These are phyloP conservation scores for Chaetodon trifascialis DNA, from an alignment of 2,113 vertebrate genomes.

Conservation along the genomic window DNA sequence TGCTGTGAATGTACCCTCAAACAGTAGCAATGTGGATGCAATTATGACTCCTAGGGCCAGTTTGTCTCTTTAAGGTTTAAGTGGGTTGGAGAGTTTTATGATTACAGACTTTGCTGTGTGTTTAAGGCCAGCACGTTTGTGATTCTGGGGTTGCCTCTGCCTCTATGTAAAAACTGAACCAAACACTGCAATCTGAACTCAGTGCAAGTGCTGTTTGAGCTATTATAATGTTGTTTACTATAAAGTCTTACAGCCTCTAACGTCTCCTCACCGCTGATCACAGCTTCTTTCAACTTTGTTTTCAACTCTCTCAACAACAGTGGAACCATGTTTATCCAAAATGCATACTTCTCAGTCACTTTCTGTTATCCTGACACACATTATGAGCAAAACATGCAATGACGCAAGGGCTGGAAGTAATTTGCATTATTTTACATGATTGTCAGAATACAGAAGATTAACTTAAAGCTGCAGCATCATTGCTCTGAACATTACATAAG, in stretches of 20 bases:
- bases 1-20: conserved; percentile 66
- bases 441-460: conserved; percentile 6
- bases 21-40: conserved; percentile 81
- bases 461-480: neutral
- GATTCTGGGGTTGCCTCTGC: conserved; percentile 77
- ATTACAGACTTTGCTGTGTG: conserved; percentile 77
- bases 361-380: conserved; percentile 25
- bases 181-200: conserved; percentile 66
- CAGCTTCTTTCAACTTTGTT: conserved; percentile 57
- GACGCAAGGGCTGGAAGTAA: conserved; percentile 23
- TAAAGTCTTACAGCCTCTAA: conserved; percentile 48
- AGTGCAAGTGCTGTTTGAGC: conserved; percentile 65
- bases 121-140: conserved; percentile 78
- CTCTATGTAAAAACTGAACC: conserved; percentile 66
- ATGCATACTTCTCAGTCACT: conserved; percentile 31
- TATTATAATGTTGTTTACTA: conserved; percentile 74
- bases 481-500: neutral
- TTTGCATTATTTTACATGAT: conserved; percentile 24
- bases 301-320: conserved; percentile 61
- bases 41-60: conserved; percentile 75
- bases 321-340: conserved; percentile 51
- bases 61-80: conserved; percentile 80
- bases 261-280: conserved; percentile 56
- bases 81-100: conserved; percentile 77
- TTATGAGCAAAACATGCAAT: conserved; percentile 18